Evolutionary conservation across 2,888 invertebrate genomes (phyloP), one percentile per base, ranked within the genome.

Genomic region (Drosophila anomelani): DNA sequence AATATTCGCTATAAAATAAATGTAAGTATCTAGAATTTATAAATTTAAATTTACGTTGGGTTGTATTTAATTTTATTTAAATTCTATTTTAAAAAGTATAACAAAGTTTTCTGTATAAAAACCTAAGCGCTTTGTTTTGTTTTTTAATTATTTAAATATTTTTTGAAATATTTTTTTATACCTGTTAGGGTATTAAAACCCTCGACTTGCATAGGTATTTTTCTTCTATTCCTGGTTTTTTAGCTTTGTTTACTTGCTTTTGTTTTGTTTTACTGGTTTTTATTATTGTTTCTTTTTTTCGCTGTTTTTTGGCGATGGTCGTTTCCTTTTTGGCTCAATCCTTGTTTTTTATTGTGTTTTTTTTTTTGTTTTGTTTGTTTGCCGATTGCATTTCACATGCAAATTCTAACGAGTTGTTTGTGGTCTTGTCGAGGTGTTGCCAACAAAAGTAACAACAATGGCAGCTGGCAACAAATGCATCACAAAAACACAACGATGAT

Each of bases 331-430:
- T 54, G 39, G 54, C 12, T 36, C 10, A 36, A 20, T 49, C 15
- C 39, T 36, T 34, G 17, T 60, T 47, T 59, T 46, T 44, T 54
- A 47, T 56, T 62, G 71, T 3, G 2, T 29, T 29, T 29, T 29
- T 29, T 1, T 29, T 29, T 0, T 13, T 6, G 53, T 68, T 68
- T 13, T 6, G 64, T 67, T 75, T 75, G 79, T 81, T 84, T 60
- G 77, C 39, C 87, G 82, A 79, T 87, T 85, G 85, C 83, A 85
- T 85, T 88, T 64, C 80, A 77, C 88, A 84, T 87, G 80, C 80
- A 84, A 84, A 79, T 83, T 88, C 85, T 88, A 84, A 85, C 84
- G 83, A 85, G 85, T 85, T 84, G 85, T 80, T 82, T 84, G 83
- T 85, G 88, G 87, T 85, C 70, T 73, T 79, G 64, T 61, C 73